Base-by-base conservation (phyloP, 1,140 invertebrate species). In the Coelopa frigida region DNA sequence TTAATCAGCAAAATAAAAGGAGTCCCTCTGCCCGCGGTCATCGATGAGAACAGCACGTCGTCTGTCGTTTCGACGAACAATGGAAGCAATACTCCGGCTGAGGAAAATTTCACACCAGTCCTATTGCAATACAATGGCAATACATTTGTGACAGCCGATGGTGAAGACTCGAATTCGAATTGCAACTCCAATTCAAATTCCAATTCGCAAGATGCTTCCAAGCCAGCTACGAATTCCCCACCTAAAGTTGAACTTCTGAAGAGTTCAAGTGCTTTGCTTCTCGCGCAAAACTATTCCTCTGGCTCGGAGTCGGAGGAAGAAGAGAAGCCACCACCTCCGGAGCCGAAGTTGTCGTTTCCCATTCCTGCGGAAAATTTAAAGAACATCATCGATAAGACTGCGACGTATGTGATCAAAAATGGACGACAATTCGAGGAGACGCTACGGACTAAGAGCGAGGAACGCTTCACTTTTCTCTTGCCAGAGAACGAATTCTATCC, bases 361-460 rank as follows among this genome's bases (percentile, higher is more conserved):
- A 71, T 79, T 6, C 86, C 88, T 14, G 83, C 89, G 0, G 80
- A 82, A 8, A 88, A 91, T 45, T 72, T 90, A 5, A 82, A 88
- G 60, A 77, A 87, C 31, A 86, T 97, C 6, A 90, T 98, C 39
- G 91, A 96, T 66, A 94, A 95, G 73, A 94, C 97, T 82, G 92
- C 93, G 2, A 83, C 83, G 46, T 97, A 97, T 64, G 93, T 97
- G 0, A 84, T 86, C 1, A 93, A 93, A 58, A 97, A 97, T 73
- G 94, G 94, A 1, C 76, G 82, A 37, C 87, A 92, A 54, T 97
- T 98, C 70, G 93, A 96, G 58, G 78, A 81, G 8, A 87, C 90
- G 22, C 85, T 96, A 0, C 83, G 82, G 58, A 82, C 80, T 4
- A 94, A 93, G 71, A 84, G 85, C 12, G 92, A 94, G 68, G 78